phyloP scores from a whole-genome alignment of 2,113 vertebrate species.

The Perca flavescens region DNA sequence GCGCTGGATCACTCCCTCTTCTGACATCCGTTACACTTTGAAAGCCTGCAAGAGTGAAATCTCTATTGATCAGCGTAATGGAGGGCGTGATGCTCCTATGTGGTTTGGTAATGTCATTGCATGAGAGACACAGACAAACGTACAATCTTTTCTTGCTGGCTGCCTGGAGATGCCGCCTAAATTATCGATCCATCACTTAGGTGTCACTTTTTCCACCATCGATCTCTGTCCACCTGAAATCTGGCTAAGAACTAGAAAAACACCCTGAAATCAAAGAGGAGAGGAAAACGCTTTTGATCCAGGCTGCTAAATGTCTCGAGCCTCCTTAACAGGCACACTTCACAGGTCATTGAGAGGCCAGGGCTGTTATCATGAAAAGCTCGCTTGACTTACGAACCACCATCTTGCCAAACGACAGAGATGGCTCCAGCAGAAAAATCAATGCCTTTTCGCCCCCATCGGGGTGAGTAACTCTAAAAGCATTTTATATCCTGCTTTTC shows the following conservation, averaged over 20 bases:
- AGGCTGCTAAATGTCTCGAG: slow-evolving; percentile 43
- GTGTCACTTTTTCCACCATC: slow-evolving; percentile 59
- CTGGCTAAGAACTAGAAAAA: slow-evolving; percentile 32
- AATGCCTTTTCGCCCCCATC: slow-evolving; percentile 54
- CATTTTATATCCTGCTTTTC: slow-evolving; percentile 66
- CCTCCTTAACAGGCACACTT: slow-evolving; percentile 57
- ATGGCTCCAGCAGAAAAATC: slow-evolving; percentile 72
- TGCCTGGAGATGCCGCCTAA: slow-evolving; percentile 43
- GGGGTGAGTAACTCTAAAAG: slow-evolving; percentile 64
- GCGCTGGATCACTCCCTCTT: slow-evolving; percentile 2
- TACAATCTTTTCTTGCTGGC: slow-evolving; percentile 31
- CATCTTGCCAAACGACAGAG: slow-evolving; percentile 60
- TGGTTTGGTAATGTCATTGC: slow-evolving; percentile 64
- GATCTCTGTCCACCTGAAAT: slow-evolving; percentile 56
- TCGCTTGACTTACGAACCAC: slow-evolving; percentile 48
- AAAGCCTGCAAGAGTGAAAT: slow-evolving; percentile 38
- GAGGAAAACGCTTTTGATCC: slow-evolving; percentile 37
- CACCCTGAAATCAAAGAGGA: slow-evolving; percentile 36
- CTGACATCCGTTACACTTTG: slow-evolving; percentile 41
- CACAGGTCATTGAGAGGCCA: slow-evolving; percentile 61
- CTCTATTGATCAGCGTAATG: slow-evolving; percentile 70
- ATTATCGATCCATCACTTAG: slow-evolving; percentile 66
- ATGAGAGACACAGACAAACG: slow-evolving; percentile 27
- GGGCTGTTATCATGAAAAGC: slow-evolving; percentile 60
- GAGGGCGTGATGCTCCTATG: slow-evolving; percentile 51